Evolutionary conservation across 1,140 invertebrate species (phyloP), one percentile per base, ranked within the genome.

Genomic region (Trachelipus rathkii): DNA sequence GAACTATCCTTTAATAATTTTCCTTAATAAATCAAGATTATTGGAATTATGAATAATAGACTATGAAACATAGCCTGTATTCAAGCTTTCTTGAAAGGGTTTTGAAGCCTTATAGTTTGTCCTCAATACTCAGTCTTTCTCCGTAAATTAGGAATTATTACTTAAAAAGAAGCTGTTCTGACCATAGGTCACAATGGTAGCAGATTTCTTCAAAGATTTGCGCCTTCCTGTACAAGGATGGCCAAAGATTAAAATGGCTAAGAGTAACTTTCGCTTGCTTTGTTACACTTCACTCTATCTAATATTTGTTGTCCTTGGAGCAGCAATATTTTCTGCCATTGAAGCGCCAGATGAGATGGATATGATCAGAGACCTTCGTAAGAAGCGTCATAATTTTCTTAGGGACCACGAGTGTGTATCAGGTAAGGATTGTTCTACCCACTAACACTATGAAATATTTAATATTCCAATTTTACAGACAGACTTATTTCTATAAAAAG

Each of bases 311-410:
- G 83, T 88, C 7, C 81, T 90, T 79, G 92, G 91, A 44, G 91
- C 91, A 0, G 87, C 88, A 2, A 88, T 92, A 43, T 92, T 92
- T 84, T 89, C 90, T 72, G 88, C 89, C 33, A 90, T 92, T 77
- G 92, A 92, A 85, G 87, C 87, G n/a, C 91, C 91, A 1, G 84
- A 88, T 74, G 91, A 92, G 83, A 84, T 85, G 9, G 83, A 86
- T 53, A 85, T 88, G 23, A 87, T 89, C 23, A 85, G 87, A 33
- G 84, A 87, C 11, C 82, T 92, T 10, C 85, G 86, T 75, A 83
- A 84, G 44, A 81, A 88, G 53, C 87, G 90, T 78, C 82, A 83
- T 6, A 82, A 86, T 23, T 93, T 92, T 84, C 84, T 92, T 3
- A 82, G 86, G 69, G 84, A 88, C 2, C 85, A 91, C 83, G 83